phyloP scores from a whole-genome alignment of 2,797 vertebrate genomes.

The Acanthurus leucopareius region DNA sequence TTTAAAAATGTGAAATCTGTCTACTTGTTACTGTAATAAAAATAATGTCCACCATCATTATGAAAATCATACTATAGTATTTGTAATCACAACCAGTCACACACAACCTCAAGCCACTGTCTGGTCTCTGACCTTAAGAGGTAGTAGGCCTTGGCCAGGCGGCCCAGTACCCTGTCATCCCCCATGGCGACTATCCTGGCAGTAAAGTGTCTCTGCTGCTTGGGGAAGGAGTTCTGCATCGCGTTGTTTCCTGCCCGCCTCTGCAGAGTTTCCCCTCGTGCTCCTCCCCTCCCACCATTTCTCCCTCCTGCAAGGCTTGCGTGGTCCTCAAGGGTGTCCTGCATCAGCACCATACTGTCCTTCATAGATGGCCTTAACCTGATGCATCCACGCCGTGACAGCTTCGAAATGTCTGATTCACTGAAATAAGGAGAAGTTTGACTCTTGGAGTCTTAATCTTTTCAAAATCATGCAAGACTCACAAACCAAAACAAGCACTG shows the following conservation, averaged over 20 bases:
- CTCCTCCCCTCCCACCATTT: slow-evolving; percentile 67
- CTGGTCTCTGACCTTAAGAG: slow-evolving; percentile 87
- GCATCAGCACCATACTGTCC: slow-evolving; percentile 86
- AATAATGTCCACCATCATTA: neutral
- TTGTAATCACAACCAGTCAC: neutral
- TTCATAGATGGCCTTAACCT: slow-evolving; percentile 86
- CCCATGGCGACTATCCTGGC: slow-evolving; percentile 92
- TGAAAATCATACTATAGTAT: neutral
- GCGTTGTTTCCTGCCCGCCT: slow-evolving; percentile 73
- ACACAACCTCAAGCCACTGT: neutral
- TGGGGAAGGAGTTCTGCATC: slow-evolving; percentile 68
- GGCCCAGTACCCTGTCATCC: slow-evolving; percentile 91
- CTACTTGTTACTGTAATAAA: neutral
- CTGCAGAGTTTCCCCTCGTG: slow-evolving; percentile 75
- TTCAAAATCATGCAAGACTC: slow-evolving; percentile 1
- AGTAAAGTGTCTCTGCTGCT: slow-evolving; percentile 86
- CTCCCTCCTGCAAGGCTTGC: slow-evolving; percentile 50
- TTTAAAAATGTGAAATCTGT: neutral
- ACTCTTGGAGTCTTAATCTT: neutral
- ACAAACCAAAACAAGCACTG: neutral
- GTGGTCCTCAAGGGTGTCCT: slow-evolving; percentile 80
- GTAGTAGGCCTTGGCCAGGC: slow-evolving; percentile 91
- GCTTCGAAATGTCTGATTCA: slow-evolving; percentile 74
- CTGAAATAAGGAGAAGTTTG: slow-evolving; percentile 35
- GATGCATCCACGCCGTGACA: slow-evolving; percentile 89